phyloP scores from a whole-genome alignment of 2,888 invertebrate species.

The Drosophila diplacantha region DNA sequence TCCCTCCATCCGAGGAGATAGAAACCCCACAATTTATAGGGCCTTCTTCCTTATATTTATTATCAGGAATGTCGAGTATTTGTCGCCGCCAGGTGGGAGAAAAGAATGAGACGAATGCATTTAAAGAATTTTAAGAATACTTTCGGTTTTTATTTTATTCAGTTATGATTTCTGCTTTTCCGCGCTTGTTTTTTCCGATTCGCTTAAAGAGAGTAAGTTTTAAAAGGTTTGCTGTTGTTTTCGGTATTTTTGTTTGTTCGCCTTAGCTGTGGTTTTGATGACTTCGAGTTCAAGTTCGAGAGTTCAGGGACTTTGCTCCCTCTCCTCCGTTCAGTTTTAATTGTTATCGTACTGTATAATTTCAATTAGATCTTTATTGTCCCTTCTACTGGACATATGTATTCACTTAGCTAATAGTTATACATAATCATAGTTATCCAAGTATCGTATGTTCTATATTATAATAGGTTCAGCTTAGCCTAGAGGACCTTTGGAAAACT shows the following conservation, averaged over 20 bases:
- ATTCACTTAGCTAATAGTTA: slow-evolving; percentile 58
- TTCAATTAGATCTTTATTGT: slow-evolving; percentile 69
- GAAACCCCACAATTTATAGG: slow-evolving; percentile 21
- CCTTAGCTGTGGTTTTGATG: slow-evolving; percentile 39
- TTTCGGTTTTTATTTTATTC: slow-evolving; percentile 64
- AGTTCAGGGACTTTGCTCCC: background rate
- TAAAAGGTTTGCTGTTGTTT: slow-evolving; percentile 46
- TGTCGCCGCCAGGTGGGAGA: slow-evolving; percentile 6
- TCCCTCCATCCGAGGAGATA: background rate
- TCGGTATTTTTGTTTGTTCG: slow-evolving; percentile 41
- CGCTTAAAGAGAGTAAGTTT: slow-evolving; percentile 61
- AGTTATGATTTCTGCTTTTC: slow-evolving; percentile 38
- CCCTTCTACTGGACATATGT: slow-evolving; percentile 69
- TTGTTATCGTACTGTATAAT: slow-evolving; percentile 45
- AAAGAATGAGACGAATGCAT: slow-evolving; percentile 38
- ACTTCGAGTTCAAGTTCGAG: slow-evolving; percentile 34
- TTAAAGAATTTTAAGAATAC: slow-evolving; percentile 71
- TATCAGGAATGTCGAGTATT: slow-evolving; percentile 2
- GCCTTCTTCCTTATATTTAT: background rate
- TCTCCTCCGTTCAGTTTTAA: slow-evolving; percentile 24
- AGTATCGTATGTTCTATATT: slow-evolving; percentile 27
- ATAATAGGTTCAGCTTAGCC: slow-evolving; percentile 43
- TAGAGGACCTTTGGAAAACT: slow-evolving; percentile 63
- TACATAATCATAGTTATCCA: slow-evolving; percentile 33
- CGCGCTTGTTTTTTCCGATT: slow-evolving; percentile 35